Conservation (phyloP, 2,797 vertebrate species). For the Thaleichthys pacificus region DNA sequence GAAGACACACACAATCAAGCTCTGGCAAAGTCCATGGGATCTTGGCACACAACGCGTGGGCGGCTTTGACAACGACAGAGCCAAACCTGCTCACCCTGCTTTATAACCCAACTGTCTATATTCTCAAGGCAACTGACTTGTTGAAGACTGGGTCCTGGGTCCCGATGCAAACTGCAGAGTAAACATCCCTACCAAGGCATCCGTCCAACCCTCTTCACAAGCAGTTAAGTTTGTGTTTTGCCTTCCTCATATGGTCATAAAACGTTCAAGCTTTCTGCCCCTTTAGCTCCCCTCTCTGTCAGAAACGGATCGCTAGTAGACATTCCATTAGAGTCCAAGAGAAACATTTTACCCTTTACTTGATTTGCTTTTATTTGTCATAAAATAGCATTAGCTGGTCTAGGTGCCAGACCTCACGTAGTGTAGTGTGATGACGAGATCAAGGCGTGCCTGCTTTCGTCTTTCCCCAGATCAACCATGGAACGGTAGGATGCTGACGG, state of each 20-base stretch:
- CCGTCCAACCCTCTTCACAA: slow-evolving; percentile 35
- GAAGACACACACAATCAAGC: slow-evolving; percentile 10
- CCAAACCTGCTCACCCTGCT: slow-evolving; percentile 21
- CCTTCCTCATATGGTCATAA: slow-evolving; percentile 36
- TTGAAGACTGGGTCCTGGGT: neutral
- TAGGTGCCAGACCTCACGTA: neutral
- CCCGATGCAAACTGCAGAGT: slow-evolving; percentile 14
- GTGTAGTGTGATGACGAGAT: too few relatives aligned
- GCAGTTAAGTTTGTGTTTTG: slow-evolving; percentile 19
- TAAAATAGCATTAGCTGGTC: neutral
- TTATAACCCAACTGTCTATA: neutral
- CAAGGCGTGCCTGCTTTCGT: too few relatives aligned
- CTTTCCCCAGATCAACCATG: too few relatives aligned
- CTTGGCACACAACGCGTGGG: slow-evolving; percentile 13
- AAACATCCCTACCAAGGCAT: slow-evolving; percentile 27
- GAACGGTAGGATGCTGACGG: too few relatives aligned
- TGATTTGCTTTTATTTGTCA: slow-evolving; percentile 32
- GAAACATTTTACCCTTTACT: slow-evolving; percentile 29
- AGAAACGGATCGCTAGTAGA: slow-evolving; percentile 20
- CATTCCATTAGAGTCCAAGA: slow-evolving; percentile 10
- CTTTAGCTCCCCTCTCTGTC: slow-evolving; percentile 29
- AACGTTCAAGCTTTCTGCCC: slow-evolving; percentile 15
- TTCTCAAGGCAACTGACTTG: slow-evolving; percentile 8
- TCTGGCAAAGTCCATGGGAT: slow-evolving; percentile 1
- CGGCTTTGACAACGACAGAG: slow-evolving; percentile 9